Evolutionary conservation across 2,888 invertebrate genomes (phyloP), one percentile per base, ranked within the genome.

Genomic region (Cheilosia variabilis): DNA sequence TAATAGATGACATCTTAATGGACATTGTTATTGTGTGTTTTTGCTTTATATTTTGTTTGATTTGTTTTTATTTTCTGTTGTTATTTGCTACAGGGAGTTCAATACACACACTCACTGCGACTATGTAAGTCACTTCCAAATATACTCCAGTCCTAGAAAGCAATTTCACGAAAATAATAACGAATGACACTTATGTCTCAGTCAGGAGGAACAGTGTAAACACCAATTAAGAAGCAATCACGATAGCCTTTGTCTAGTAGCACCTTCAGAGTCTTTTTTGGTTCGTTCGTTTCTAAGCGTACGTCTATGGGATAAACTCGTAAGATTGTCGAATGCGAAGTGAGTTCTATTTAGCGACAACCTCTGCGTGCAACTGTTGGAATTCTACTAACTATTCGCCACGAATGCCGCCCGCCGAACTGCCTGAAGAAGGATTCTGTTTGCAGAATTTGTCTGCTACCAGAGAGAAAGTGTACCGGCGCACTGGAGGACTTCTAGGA

Each of bases 1-100:
- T 79, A 50, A 79, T 43, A 41, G 84, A 80, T 55, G 87, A 66
- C 82, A 88, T 82, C 79, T 87, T 87, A 80, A 87, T 82, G 58
- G 87, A 83, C 88, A 88, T 88, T 82, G 5, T 79, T 76, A 60
- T 75, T 69, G 41, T 37, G 13, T 37, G 4, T 47, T 62, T 47
- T 62, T 47, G 2, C 15, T 17, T 27, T 15, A 17, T 4, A 34
- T 9, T 47, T 10, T 22, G 10, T 62, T 27, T n/a, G 6, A 22
- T 47, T 58, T n/a, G 47, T 45, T 10, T 24, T 27, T 7, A 6
- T 27, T 9, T 31, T 9, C 9, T 31, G 6, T 13, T n/a, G 5
- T 43, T 68, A 34, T 34, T 22, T 37, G 3, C 15, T 10, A 22
- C 2, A 15, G 6, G 17, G 15, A 24, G 7, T 41, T 58, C 15